Evolutionary conservation across 1,140 invertebrate genomes (phyloP).

Genomic region (Penaeus vannamei): DNA sequence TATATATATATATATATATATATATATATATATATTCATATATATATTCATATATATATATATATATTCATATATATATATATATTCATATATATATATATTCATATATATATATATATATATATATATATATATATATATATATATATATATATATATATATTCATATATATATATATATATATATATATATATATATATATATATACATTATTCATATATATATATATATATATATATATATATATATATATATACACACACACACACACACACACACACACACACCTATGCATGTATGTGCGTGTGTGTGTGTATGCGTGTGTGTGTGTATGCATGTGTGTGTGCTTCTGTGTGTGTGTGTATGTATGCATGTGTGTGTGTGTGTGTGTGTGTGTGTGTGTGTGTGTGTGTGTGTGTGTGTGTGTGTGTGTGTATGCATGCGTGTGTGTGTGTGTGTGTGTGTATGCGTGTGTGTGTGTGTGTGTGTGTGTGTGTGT

Average conservation of each 20-base stretch:
- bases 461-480: too few species aligned
- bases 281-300: constrained; percentile 14
- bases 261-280: constrained; percentile 22
- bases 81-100: constrained; percentile 17
- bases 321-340: constrained; percentile 8
- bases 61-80: constrained; percentile 2
- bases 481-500: too few species aligned
- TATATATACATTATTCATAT: too few species aligned
- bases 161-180: constrained; percentile 29
- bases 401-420: too few species aligned
- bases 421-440: too few species aligned
- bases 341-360: not conserved
- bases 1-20: constrained; percentile 33
- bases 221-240: constrained; percentile 26
- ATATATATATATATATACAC: constrained; percentile 29
- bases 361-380: too few species aligned
- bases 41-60: constrained; percentile 26
- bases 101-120: constrained; percentile 30
- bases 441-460: too few species aligned
- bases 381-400: too few species aligned
- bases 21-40: constrained; percentile 30
- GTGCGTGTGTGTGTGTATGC: too few species aligned
- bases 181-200: constrained; percentile 26
- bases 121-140: constrained; percentile 26
- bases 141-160: constrained; percentile 25